A percentile compares a stretch with the other conserved stretches of the same genome.
Conservation (phyloP, 2,888 invertebrate species). For the Cryptophagus acutangulus region DNA sequence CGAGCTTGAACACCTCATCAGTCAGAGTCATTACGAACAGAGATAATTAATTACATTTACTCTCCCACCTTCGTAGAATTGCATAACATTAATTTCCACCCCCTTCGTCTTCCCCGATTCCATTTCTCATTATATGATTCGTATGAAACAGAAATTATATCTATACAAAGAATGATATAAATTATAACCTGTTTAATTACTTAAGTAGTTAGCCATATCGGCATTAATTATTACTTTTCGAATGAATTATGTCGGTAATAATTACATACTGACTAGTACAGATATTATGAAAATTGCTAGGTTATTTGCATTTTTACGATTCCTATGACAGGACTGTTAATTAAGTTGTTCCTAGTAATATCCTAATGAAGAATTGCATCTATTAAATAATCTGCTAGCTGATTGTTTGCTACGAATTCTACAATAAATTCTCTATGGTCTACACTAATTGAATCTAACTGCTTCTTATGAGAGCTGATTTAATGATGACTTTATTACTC, state of each 20-base stretch:
- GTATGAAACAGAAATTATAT: conserved; percentile 35
- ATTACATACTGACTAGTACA: conserved; percentile 26
- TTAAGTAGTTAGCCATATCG: conserved; percentile 39
- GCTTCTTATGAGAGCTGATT: too few relatives aligned
- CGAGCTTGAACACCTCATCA: conserved; percentile 53
- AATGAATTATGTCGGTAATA: conserved; percentile 35
- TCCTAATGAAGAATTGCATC: too few relatives aligned
- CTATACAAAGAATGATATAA: conserved; percentile 39
- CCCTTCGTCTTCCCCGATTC: conserved; percentile 34
- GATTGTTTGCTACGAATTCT: too few relatives aligned
- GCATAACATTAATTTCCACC: conserved; percentile 50
- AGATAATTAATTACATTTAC: conserved; percentile 63
- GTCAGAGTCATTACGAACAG: conserved; percentile 60
- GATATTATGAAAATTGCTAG: conserved; percentile 22
- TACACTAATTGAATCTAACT: too few relatives aligned
- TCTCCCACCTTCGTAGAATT: conserved; percentile 53
- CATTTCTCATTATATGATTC: conserved; percentile 48
- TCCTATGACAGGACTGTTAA: too few relatives aligned
- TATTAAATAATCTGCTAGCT: too few relatives aligned
- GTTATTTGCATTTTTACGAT: too few relatives aligned
- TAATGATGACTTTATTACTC: too few relatives aligned
- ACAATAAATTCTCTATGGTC: too few relatives aligned
- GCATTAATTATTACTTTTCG: conserved; percentile 41
- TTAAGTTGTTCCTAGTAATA: too few relatives aligned
- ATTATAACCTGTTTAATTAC: conserved; percentile 43